A percentile compares a stretch with the other conserved stretches of the same genome.
Conservation (phyloP, 2,797 vertebrate genomes). For the Arctocebus calabarensis region DNA sequence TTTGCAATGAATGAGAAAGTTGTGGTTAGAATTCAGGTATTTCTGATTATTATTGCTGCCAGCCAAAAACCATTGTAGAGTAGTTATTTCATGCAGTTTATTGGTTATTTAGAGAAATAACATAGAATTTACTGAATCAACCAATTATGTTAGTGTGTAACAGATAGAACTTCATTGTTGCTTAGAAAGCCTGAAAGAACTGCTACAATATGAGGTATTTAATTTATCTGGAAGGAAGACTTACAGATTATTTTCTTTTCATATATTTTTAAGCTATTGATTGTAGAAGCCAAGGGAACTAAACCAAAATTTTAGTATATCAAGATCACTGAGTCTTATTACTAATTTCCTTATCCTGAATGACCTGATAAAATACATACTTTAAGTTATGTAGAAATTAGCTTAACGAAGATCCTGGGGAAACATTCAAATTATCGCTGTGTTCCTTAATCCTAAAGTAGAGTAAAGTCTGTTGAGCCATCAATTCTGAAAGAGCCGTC, state of each 20-base stretch:
- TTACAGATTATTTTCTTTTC: not conserved
- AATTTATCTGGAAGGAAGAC: conserved; percentile 38
- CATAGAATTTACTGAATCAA: conserved; percentile 36
- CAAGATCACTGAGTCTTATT: not conserved
- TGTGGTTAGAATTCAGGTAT: not conserved
- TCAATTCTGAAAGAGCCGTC: conserved; percentile 14
- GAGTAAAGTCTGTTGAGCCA: not conserved
- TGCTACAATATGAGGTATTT: not conserved
- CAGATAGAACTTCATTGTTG: not conserved
- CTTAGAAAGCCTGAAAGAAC: conserved; percentile 12
- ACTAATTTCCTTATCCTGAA: not conserved
- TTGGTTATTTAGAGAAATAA: conserved; percentile 54
- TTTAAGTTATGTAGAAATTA: too few relatives aligned
- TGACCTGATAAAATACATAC: not conserved
- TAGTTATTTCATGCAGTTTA: conserved; percentile 39
- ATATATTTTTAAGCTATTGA: conserved; percentile 42
- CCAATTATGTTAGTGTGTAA: conserved; percentile 2
- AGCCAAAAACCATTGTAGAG: not conserved
- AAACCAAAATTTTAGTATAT: conserved; percentile 33
- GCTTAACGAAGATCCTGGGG: not conserved
- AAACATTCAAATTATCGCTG: conserved; percentile 12
- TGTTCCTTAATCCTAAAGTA: not conserved
- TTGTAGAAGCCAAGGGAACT: not conserved
- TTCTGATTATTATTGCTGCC: not conserved
- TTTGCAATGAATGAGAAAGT: not conserved